Evolutionary conservation across 2,113 vertebrate species (phyloP).

Genomic region (Austrofundulus limnaeus): DNA sequence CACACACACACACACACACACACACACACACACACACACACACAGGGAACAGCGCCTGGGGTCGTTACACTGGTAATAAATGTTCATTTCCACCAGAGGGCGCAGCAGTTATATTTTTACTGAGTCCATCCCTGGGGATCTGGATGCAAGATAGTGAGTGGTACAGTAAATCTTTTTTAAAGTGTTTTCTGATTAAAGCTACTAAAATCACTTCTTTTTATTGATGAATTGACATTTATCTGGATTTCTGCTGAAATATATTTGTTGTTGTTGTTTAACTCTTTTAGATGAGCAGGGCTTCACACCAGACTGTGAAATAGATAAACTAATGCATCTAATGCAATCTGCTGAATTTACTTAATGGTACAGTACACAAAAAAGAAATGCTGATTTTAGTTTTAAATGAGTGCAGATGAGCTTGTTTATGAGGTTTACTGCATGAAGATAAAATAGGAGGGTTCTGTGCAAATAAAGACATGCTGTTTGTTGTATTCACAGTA

Average conservation of each 20-base stretch:
- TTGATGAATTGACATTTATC: background rate
- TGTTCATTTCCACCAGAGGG: slow-evolving; percentile 20
- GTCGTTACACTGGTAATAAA: background rate
- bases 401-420: background rate
- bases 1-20: no score
- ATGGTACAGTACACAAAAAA: no score
- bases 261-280: background rate
- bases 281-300: background rate
- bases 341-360: no score
- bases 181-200: no score
- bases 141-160: background rate
- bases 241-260: no score
- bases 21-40: no score
- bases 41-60: no score
- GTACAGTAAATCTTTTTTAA: background rate
- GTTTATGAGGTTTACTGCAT: slow-evolving; percentile 1
- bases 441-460: slow-evolving; percentile 23
- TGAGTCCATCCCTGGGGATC: background rate
- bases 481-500: slow-evolving; percentile 75
- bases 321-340: no score
- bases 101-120: slow-evolving; percentile 18
- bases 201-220: no score
- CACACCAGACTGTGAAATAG: background rate
- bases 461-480: slow-evolving; percentile 44
- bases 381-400: no score